Percentiles rank a stretch among this genome's conserved stretches.
Evolutionary conservation across 2,888 invertebrate species (phyloP).

Genomic region (Kryphioiulus occultus): DNA sequence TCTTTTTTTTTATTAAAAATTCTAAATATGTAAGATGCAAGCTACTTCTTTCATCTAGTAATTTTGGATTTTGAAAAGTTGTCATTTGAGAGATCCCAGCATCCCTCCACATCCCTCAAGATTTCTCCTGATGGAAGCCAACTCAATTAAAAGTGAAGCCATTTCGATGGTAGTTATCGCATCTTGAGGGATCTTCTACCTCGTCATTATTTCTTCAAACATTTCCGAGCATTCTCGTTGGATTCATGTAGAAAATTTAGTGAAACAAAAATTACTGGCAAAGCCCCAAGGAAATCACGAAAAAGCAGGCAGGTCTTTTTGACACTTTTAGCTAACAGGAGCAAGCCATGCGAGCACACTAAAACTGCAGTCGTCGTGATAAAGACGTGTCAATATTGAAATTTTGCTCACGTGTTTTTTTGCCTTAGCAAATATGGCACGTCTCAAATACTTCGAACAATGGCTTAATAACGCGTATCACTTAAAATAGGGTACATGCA

Average conservation of each 20-base stretch:
- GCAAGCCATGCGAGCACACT: background rate
- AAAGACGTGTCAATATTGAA: conserved; percentile 8
- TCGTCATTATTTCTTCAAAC: background rate
- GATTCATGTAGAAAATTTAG: background rate
- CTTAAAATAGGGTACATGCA: background rate
- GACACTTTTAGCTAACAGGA: background rate
- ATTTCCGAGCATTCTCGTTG: background rate
- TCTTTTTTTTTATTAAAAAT: too few species aligned
- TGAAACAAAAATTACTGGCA: background rate
- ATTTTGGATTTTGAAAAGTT: too few species aligned
- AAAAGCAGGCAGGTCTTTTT: background rate
- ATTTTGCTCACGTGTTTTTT: background rate
- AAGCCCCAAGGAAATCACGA: background rate
- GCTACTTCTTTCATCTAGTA: too few species aligned
- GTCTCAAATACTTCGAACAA: background rate
- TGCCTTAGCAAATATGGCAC: background rate
- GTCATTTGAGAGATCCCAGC: too few species aligned
- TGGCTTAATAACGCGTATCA: background rate
- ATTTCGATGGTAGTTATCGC: background rate
- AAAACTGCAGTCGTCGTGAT: background rate
- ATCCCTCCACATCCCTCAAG: too few species aligned
- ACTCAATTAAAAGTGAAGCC: background rate
- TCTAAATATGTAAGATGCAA: too few species aligned
- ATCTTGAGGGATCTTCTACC: background rate
- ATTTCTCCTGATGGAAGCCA: background rate